Evolutionary conservation across 2,888 invertebrate genomes (phyloP).

Genomic region (Drosophila monieri): DNA sequence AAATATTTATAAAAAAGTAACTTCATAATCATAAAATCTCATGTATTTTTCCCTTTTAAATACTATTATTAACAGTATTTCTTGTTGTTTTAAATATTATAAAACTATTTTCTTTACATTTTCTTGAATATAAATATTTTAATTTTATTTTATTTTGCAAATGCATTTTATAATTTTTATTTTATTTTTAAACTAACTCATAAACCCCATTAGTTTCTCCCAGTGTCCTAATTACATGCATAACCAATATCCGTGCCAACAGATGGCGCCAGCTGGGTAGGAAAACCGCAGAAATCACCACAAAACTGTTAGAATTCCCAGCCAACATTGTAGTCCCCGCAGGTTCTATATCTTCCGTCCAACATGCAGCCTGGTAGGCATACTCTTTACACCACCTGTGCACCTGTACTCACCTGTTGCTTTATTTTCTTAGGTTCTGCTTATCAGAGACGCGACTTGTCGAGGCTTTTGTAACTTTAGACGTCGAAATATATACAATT

Average conservation of each 20-base stretch:
- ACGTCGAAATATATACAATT: slow-evolving; percentile 12
- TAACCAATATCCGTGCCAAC: slow-evolving; percentile 20
- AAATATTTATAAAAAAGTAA: no score
- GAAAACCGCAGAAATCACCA: slow-evolving; percentile 58
- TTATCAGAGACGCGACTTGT: slow-evolving; percentile 58
- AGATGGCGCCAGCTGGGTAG: slow-evolving; percentile 64
- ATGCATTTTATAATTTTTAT: no score
- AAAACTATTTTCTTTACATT: no score
- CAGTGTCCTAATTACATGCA: not conserved
- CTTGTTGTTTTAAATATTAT: no score
- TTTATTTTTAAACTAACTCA: no score
- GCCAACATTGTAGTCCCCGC: slow-evolving; percentile 23
- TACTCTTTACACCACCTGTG: not conserved
- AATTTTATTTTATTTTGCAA: not conserved
- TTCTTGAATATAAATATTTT: not conserved
- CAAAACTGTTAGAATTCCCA: slow-evolving; percentile 44
- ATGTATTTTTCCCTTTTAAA: no score
- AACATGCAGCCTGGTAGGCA: not conserved
- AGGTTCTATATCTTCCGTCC: not conserved
- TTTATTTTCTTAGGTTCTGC: slow-evolving; percentile 20
- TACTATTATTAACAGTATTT: no score
- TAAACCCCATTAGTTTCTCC: not conserved
- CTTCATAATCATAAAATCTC: no score
- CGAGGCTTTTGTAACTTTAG: slow-evolving; percentile 63
- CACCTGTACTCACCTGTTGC: slow-evolving; percentile 56